phyloP scores from a whole-genome alignment of 2,888 invertebrate genomes.

The Melolontha melolontha region DNA sequence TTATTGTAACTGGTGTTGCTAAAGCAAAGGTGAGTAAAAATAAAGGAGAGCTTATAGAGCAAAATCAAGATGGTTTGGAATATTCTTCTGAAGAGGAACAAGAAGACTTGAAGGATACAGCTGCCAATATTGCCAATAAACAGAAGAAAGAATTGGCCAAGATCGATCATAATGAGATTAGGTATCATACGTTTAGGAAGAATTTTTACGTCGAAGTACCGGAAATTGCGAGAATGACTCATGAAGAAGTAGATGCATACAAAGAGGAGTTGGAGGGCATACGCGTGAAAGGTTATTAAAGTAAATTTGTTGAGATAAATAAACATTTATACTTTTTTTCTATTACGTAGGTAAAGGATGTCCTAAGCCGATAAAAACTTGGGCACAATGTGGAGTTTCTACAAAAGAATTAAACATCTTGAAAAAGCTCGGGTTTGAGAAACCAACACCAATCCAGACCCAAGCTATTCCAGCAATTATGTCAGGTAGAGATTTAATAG shows the following conservation, averaged over 20 bases:
- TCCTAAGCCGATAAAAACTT: constrained; percentile 94
- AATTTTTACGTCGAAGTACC: constrained; percentile 98
- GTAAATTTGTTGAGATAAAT: neutral
- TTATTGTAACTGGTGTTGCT: constrained; percentile 87
- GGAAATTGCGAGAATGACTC: constrained; percentile 92
- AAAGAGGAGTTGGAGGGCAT: constrained; percentile 94
- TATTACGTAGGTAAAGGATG: constrained; percentile 79
- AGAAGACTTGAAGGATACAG: constrained; percentile 92
- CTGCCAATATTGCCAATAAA: constrained; percentile 89
- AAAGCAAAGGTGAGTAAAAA: constrained; percentile 82
- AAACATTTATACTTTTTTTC: constrained; percentile 1
- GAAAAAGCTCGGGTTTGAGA: constrained; percentile 91
- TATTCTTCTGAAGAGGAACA: constrained; percentile 98
- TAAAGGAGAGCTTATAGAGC: constrained; percentile 98
- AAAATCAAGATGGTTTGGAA: constrained; percentile 97
- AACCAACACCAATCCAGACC: constrained; percentile 98
- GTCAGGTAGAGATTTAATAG: constrained; percentile 96
- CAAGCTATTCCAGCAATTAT: constrained; percentile 98
- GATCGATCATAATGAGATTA: constrained; percentile 89
- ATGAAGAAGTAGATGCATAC: constrained; percentile 87
- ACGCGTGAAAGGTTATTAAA: constrained; percentile 82
- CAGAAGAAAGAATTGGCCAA: constrained; percentile 93
- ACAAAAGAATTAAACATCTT: constrained; percentile 94
- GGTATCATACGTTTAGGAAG: constrained; percentile 92
- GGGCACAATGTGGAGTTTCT: constrained; percentile 99